Conservation (phyloP, 2,888 invertebrate genomes). For the Polydrusus cervinus region DNA sequence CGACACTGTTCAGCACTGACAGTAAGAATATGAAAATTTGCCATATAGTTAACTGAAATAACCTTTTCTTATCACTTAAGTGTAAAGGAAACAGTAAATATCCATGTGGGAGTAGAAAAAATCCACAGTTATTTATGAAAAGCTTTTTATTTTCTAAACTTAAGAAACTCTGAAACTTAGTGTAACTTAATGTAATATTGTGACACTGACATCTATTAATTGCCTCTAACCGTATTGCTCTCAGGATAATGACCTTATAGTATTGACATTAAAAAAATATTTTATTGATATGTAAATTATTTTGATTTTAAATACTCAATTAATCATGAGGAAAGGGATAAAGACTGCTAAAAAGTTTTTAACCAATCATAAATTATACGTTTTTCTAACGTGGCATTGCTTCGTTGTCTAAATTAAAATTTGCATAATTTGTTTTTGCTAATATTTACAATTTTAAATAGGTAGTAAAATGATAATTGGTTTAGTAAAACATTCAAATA, state of each 20-base stretch:
- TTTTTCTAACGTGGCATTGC: neutral
- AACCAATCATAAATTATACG: neutral
- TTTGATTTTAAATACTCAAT: neutral
- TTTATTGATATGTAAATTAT: neutral
- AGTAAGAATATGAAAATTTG: no score
- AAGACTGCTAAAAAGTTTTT: neutral
- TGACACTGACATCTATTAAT: no score
- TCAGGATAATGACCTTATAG: neutral
- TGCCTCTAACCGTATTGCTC: neutral
- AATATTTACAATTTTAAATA: neutral
- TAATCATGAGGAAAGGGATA: neutral
- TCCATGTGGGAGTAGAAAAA: no score
- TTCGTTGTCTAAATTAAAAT: neutral
- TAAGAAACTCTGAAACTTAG: no score
- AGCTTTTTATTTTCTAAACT: no score
- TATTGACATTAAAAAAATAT: slow-evolving; percentile 1
- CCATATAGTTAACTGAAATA: no score
- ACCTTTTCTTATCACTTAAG: no score
- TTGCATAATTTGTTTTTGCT: neutral
- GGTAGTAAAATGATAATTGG: neutral
- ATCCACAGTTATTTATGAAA: no score
- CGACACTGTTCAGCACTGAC: no score
- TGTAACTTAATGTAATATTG: no score
- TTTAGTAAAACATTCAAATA: neutral
- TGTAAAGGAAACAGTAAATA: no score